Conservation (phyloP, 1,140 invertebrate genomes). For the Gonioctena quinquepunctata region DNA sequence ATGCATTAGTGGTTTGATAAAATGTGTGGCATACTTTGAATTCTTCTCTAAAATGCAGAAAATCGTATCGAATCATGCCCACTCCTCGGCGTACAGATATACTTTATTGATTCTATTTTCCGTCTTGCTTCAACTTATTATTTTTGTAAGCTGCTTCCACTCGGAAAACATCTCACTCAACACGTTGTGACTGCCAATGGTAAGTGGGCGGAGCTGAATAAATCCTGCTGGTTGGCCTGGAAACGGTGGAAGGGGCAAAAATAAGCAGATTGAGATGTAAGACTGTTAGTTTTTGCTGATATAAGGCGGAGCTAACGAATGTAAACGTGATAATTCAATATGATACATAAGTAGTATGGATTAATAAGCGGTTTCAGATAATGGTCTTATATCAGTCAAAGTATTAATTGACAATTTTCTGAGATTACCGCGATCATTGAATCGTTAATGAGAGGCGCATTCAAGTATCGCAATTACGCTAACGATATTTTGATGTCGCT, state of each 20-base stretch:
- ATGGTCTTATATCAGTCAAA: conserved; percentile 32
- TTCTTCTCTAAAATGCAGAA: too few species aligned
- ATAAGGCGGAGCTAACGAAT: conserved; percentile 23
- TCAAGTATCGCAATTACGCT: neutral
- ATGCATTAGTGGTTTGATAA: too few species aligned
- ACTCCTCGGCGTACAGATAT: too few species aligned
- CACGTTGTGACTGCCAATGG: conserved; percentile 34
- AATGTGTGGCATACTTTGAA: too few species aligned
- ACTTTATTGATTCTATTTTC: conserved; percentile 27
- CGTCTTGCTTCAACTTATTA: conserved; percentile 21
- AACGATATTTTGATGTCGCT: neutral
- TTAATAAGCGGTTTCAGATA: conserved; percentile 47
- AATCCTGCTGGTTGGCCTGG: conserved; percentile 34
- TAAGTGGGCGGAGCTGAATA: conserved; percentile 36
- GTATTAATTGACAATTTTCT: conserved; percentile 17
- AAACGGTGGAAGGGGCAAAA: conserved; percentile 28
- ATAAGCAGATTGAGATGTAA: conserved; percentile 49
- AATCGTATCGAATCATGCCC: too few species aligned
- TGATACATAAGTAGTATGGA: conserved; percentile 37
- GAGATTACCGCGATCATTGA: neutral
- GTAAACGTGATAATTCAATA: conserved; percentile 39
- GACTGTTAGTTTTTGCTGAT: conserved; percentile 47
- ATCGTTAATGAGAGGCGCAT: conserved; percentile 4
- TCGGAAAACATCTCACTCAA: conserved; percentile 44
- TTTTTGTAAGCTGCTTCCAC: conserved; percentile 15